phyloP scores from a whole-genome alignment of 2,797 vertebrate genomes.

The Heteromormyrus szaboi region DNA sequence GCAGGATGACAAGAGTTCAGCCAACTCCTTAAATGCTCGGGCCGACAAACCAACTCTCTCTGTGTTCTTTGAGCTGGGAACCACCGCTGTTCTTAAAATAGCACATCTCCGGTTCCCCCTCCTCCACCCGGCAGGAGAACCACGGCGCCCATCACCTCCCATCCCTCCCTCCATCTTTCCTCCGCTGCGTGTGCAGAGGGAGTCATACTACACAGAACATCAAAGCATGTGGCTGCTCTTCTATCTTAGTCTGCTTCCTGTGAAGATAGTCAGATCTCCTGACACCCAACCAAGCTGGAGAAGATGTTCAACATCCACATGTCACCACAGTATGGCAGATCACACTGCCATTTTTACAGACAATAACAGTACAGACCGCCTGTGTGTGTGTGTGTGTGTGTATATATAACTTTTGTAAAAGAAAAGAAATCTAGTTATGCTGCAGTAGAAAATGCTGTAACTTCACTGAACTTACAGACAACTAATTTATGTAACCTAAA shows the following conservation, averaged over 20 bases:
- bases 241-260: slow-evolving; percentile 32
- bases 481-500: background rate
- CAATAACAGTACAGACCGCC: background rate
- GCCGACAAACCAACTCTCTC: background rate
- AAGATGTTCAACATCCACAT: background rate
- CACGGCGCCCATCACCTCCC: background rate
- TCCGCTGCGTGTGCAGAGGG: slow-evolving; percentile 13
- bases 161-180: background rate
- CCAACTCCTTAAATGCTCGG: background rate
- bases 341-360: background rate
- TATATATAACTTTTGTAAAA: background rate
- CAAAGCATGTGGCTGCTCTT: slow-evolving; percentile 21
- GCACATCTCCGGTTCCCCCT: background rate
- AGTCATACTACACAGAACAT: slow-evolving; percentile 26
- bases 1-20: background rate
- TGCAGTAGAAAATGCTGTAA: background rate
- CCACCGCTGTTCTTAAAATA: background rate
- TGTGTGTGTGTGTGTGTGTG: background rate
- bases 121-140: background rate
- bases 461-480: background rate
- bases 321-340: background rate
- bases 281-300: background rate
- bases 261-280: slow-evolving; percentile 7
- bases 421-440: background rate
- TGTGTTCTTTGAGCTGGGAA: background rate